Conservation (phyloP, 2,113 vertebrate species). For the Thermophis baileyi region DNA sequence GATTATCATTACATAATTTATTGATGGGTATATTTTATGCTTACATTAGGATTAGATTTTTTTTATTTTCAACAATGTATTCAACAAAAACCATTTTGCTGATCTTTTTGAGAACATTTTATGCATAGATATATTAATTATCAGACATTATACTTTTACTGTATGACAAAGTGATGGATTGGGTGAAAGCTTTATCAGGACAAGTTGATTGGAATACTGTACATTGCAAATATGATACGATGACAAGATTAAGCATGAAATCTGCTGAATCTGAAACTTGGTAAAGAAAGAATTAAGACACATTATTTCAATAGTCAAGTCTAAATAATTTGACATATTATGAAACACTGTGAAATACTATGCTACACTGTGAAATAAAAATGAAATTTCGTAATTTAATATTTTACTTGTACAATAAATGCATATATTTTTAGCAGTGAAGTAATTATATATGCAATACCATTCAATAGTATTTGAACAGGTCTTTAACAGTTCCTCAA, state of each 20-base stretch:
- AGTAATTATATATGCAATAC: accelerated
- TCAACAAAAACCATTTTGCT: constrained; percentile 1
- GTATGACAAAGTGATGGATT: constrained; percentile 60
- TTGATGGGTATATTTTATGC: constrained; percentile 32
- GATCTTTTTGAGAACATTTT: constrained; percentile 42
- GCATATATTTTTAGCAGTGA: background rate
- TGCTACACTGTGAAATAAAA: background rate
- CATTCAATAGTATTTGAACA: background rate
- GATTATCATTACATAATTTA: constrained; percentile 1
- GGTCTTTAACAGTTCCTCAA: background rate
- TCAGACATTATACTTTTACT: constrained; percentile 54
- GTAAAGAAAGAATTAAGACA: constrained; percentile 33
- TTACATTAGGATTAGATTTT: constrained; percentile 31
- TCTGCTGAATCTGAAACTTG: constrained; percentile 44
- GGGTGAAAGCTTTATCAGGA: constrained; percentile 52
- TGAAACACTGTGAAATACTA: background rate
- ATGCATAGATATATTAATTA: constrained; percentile 61
- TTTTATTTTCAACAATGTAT: constrained; percentile 32
- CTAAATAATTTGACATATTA: constrained; percentile 16
- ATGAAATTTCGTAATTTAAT: constrained; percentile 3
- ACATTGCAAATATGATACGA: constrained; percentile 24
- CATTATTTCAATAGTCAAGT: constrained; percentile 26
- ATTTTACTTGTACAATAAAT: constrained; percentile 25
- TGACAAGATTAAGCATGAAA: constrained; percentile 40
- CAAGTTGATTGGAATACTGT: constrained; percentile 21